Conservation (phyloP, 2,888 invertebrate genomes). For the Hirtodrosophila confusa region DNA sequence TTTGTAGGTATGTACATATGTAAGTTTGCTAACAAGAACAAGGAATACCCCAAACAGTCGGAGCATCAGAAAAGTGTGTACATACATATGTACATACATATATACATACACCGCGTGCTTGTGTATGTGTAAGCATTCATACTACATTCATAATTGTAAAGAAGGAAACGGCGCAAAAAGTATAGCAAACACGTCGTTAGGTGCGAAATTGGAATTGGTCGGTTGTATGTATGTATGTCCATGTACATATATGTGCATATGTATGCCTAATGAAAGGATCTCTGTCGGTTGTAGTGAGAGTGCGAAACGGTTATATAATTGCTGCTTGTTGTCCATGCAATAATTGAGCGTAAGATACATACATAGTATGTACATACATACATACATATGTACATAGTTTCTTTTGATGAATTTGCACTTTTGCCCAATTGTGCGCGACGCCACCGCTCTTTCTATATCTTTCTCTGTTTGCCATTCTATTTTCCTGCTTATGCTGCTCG, state of each 20-base stretch:
- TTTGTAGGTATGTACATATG: slow-evolving; percentile 2
- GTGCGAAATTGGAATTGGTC: not conserved
- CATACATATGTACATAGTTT: slow-evolving; percentile 13
- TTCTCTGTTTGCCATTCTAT: not conserved
- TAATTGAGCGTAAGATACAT: slow-evolving; percentile 1
- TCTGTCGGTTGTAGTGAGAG: slow-evolving; percentile 10
- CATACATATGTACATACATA: not conserved
- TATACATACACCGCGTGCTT: not conserved
- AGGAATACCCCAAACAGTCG: slow-evolving; percentile 9
- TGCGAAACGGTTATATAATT: slow-evolving; percentile 44
- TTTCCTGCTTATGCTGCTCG: not conserved
- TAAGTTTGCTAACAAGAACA: slow-evolving; percentile 9
- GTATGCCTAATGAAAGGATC: slow-evolving; percentile 47
- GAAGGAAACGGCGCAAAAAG: slow-evolving; percentile 8
- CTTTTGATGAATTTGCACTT: slow-evolving; percentile 49
- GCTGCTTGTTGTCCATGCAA: slow-evolving; percentile 17
- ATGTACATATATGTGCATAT: not conserved
- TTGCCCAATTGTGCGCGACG: slow-evolving; percentile 33
- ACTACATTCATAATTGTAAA: slow-evolving; percentile 18
- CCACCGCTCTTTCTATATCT: slow-evolving; percentile 14
- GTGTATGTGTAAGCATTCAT: slow-evolving; percentile 34
- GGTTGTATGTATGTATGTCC: not conserved
- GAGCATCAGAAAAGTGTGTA: slow-evolving; percentile 1
- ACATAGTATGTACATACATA: no score
- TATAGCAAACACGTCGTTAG: not conserved